Conservation (phyloP, 2,888 invertebrate species). For the Fragum sueziense region DNA sequence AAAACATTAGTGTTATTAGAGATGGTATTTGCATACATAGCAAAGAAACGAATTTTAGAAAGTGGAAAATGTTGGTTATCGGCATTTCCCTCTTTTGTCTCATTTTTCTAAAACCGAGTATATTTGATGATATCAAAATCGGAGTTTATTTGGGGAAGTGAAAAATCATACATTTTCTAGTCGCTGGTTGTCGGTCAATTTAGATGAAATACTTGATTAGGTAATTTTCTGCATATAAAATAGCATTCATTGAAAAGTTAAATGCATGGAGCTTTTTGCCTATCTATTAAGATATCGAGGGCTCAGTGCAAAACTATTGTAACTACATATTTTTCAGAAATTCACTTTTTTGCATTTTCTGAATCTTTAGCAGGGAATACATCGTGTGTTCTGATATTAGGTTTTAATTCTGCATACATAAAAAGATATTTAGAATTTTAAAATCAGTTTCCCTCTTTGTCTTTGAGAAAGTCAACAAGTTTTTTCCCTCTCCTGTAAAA, state of each 20-base stretch:
- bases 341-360: too few relatives aligned
- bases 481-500: too few relatives aligned
- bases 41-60: not conserved
- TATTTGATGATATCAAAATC: not conserved
- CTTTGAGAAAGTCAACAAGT: too few relatives aligned
- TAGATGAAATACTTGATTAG: not conserved
- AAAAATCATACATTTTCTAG: not conserved
- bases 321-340: too few relatives aligned
- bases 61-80: not conserved
- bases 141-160: not conserved
- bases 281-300: too few relatives aligned
- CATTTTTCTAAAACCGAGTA: not conserved
- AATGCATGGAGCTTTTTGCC: not conserved
- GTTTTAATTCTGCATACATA: too few relatives aligned
- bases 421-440: not conserved
- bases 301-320: too few relatives aligned
- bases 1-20: too few relatives aligned
- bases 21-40: too few relatives aligned
- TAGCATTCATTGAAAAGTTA: not conserved
- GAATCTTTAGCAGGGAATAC: too few relatives aligned
- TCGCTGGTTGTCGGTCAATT: not conserved
- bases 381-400: too few relatives aligned
- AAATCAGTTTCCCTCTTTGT: not conserved
- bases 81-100: not conserved
- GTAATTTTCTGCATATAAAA: not conserved